Conservation (phyloP, 2,797 vertebrate genomes). For the Heliangelus exortis region DNA sequence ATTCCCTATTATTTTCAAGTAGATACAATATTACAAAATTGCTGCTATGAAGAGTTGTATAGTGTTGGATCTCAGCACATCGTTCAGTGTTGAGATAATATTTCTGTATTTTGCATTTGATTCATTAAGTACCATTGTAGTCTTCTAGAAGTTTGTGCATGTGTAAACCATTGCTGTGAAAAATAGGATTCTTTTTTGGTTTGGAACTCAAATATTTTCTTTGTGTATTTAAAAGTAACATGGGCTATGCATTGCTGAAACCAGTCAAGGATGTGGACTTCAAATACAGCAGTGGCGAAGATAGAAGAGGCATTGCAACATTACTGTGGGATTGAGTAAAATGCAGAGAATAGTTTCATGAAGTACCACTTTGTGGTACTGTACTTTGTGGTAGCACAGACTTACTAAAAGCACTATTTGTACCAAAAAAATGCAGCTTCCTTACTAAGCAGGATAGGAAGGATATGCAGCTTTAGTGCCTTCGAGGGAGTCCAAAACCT, state of each 20-base stretch:
- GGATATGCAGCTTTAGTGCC: not conserved
- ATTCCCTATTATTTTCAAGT: constrained; percentile 51
- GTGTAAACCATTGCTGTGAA: not conserved
- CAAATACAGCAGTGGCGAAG: not conserved
- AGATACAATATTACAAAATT: constrained; percentile 47
- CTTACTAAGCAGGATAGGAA: not conserved
- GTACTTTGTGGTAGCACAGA: not conserved
- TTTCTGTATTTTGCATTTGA: constrained; percentile 22
- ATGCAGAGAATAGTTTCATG: not conserved
- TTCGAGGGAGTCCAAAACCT: constrained; percentile 15
- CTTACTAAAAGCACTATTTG: not conserved
- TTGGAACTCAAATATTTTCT: not conserved
- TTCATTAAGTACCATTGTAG: not conserved
- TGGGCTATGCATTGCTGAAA: not conserved
- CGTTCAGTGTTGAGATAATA: constrained; percentile 10
- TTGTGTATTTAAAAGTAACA: not conserved
- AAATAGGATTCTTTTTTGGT: not conserved
- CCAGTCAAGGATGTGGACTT: not conserved
- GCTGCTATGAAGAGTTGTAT: constrained; percentile 9
- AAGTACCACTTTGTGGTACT: not conserved
- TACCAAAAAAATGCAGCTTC: not conserved
- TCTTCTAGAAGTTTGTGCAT: not conserved
- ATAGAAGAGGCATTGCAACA: not conserved
- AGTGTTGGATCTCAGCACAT: constrained; percentile 45
- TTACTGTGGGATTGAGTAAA: not conserved